Percentiles rank a stretch among this genome's conserved stretches.
These are phyloP conservation scores for Andrena praecox DNA, from an alignment of 2,888 invertebrate species.

Conservation along the genomic window DNA sequence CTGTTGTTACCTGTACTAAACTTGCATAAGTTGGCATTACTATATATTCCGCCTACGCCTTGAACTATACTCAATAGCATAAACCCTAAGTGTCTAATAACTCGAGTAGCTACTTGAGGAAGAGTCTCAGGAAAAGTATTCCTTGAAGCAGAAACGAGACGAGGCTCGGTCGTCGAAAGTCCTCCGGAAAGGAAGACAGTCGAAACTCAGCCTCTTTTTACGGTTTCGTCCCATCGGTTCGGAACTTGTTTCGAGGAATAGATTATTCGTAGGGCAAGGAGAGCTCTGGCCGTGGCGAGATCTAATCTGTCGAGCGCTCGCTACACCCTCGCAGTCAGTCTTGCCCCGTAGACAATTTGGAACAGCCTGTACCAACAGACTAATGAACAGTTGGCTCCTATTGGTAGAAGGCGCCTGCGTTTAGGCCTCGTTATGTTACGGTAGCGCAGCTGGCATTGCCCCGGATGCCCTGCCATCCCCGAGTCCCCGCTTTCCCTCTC, in stretches of 20 bases:
- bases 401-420: constrained; percentile 80
- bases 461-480: constrained; percentile 54
- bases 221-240: background rate
- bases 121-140: too few species aligned
- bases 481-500: constrained; percentile 48
- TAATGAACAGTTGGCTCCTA: constrained; percentile 84
- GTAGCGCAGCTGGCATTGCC: constrained; percentile 82
- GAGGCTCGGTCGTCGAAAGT: too few species aligned
- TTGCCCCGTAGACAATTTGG: constrained; percentile 71
- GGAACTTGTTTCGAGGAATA: background rate
- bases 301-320: constrained; percentile 37
- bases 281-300: constrained; percentile 22
- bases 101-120: too few species aligned
- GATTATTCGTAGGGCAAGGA: background rate
- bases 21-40: too few species aligned
- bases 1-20: too few species aligned
- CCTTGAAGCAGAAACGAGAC: too few species aligned
- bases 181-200: too few species aligned
- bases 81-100: too few species aligned
- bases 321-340: constrained; percentile 58
- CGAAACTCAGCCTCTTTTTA: background rate
- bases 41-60: too few species aligned
- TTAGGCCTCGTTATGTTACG: constrained; percentile 77
- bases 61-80: too few species aligned
- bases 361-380: constrained; percentile 76